Evolutionary conservation across 2,797 vertebrate genomes (phyloP).

Genomic region (Sitta carolinensis): DNA sequence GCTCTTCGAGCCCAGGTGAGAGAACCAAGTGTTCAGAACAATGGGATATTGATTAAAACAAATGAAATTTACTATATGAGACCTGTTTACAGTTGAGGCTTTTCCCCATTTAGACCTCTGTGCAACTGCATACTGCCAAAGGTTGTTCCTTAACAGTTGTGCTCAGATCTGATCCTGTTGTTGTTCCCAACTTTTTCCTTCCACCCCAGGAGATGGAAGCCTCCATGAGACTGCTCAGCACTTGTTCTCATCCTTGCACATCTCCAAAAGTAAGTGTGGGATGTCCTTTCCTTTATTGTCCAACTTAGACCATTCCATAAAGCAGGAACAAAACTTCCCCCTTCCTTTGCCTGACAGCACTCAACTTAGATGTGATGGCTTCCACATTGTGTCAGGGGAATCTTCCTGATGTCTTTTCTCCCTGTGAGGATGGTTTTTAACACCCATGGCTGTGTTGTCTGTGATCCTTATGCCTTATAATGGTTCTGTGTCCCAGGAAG

Average conservation of each 20-base stretch:
- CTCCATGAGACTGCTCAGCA: slow-evolving; percentile 85
- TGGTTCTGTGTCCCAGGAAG: background rate
- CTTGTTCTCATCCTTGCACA: slow-evolving; percentile 73
- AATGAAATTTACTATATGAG: background rate
- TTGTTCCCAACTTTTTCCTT: slow-evolving; percentile 94
- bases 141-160: slow-evolving; percentile 75
- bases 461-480: rapidly evolving
- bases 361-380: background rate
- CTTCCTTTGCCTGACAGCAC: background rate
- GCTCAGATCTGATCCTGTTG: slow-evolving; percentile 75
- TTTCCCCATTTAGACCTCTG: background rate
- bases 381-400: background rate
- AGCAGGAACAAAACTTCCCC: background rate
- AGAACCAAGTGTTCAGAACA: background rate
- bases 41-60: background rate
- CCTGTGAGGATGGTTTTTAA: background rate
- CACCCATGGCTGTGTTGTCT: rapidly evolving
- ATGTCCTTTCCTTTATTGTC: background rate
- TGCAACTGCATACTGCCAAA: rapidly evolving
- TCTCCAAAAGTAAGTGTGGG: slow-evolving; percentile 72
- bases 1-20: background rate
- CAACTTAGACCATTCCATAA: background rate
- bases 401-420: background rate
- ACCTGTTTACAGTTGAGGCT: background rate
- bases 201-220: slow-evolving; percentile 88